Conservation (phyloP, 1,140 invertebrate genomes). For the Piezodorus guildinii region DNA sequence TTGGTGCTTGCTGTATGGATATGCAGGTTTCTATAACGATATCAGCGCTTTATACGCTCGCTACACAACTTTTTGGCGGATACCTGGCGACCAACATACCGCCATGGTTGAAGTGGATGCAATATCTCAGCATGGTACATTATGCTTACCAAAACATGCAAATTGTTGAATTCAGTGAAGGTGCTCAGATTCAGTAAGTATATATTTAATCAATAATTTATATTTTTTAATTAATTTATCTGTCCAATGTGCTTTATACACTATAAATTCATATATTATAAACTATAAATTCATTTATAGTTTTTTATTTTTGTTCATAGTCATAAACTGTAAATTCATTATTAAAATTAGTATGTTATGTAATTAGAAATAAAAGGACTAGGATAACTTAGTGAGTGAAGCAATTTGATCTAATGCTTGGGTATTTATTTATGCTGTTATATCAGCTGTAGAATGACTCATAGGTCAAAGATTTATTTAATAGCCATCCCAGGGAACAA, state of each 20-base stretch:
- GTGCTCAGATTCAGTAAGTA: conserved; percentile 54
- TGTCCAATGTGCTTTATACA: background rate
- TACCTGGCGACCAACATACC: conserved; percentile 70
- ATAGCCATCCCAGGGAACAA: too few species aligned
- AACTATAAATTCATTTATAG: too few species aligned
- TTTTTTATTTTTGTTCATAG: too few species aligned
- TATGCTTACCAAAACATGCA: conserved; percentile 81
- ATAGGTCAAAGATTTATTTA: too few species aligned
- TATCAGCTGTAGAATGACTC: too few species aligned
- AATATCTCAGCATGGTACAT: conserved; percentile 67
- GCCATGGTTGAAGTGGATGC: conserved; percentile 65
- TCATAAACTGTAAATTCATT: background rate
- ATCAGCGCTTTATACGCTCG: conserved; percentile 65
- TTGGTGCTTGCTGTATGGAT: conserved; percentile 69
- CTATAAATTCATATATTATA: too few species aligned
- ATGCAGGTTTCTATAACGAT: conserved; percentile 70
- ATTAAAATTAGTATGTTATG: background rate
- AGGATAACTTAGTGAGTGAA: too few species aligned
- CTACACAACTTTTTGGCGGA: conserved; percentile 70
- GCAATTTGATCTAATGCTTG: too few species aligned
- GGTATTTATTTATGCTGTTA: too few species aligned
- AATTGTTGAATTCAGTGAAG: conserved; percentile 66
- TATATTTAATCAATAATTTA: too few species aligned
- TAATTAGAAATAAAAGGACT: background rate
- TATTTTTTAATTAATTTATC: background rate